phyloP scores from a whole-genome alignment of 2,113 vertebrate genomes.

The Balaenoptera acutorostrata region DNA sequence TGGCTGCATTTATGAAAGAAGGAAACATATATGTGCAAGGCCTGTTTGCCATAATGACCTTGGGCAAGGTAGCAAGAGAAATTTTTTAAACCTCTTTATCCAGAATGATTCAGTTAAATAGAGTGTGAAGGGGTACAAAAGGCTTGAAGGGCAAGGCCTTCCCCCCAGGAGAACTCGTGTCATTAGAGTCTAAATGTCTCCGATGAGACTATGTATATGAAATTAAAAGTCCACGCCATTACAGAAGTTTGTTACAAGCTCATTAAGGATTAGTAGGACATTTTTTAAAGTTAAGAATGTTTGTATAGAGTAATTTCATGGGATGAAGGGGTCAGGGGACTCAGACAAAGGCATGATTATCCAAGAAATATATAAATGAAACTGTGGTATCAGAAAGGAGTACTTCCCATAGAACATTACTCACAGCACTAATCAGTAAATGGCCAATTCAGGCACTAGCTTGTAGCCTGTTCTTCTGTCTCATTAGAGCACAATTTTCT shows the following conservation, averaged over 20 bases:
- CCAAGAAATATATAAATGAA: background rate
- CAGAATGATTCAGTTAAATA: background rate
- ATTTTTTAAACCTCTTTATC: background rate
- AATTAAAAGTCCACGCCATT: background rate
- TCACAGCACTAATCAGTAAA: background rate
- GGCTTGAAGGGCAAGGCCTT: background rate
- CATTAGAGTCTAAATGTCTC: background rate
- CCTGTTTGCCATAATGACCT: background rate
- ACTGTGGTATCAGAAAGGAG: background rate
- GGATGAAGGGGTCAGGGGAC: background rate
- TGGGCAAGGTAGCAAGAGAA: background rate
- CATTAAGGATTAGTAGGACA: background rate
- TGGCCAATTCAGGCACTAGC: background rate
- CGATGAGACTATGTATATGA: background rate
- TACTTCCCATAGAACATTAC: background rate
- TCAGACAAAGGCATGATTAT: background rate
- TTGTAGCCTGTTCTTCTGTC: background rate
- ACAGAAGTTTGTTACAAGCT: background rate
- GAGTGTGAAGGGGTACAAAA: background rate
- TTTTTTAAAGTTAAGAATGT: background rate
- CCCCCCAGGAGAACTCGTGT: background rate
- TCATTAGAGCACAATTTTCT: background rate
- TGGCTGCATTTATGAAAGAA: background rate
- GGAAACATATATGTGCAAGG: background rate
- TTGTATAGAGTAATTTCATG: background rate